phyloP scores from a whole-genome alignment of 1,140 invertebrate species.

The Bombus consobrinus region DNA sequence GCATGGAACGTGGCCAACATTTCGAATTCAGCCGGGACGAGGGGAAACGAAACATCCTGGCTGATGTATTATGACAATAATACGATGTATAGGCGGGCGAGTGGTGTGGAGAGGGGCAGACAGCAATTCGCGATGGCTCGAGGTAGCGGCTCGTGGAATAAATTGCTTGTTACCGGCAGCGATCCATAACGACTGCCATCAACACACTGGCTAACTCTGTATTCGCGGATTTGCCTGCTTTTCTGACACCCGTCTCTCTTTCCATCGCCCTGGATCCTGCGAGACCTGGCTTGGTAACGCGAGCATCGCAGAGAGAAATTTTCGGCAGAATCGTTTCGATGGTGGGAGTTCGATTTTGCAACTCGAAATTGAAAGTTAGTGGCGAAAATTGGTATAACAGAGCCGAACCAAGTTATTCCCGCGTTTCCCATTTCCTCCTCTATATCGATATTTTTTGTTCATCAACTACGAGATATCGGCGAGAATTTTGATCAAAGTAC shows the following conservation, averaged over 20 bases:
- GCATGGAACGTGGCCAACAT: conserved; percentile 9
- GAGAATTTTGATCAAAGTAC: too few relatives aligned
- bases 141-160: conserved; percentile 32
- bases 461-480: too few relatives aligned
- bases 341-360: neutral
- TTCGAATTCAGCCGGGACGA: neutral
- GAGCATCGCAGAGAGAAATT: neutral
- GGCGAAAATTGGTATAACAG: too few relatives aligned
- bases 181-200: conserved; percentile 33
- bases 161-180: conserved; percentile 35
- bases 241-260: neutral
- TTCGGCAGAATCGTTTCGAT: neutral
- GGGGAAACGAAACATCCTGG: neutral
- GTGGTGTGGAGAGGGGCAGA: neutral
- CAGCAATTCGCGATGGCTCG: conserved; percentile 28
- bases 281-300: neutral
- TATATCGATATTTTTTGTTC: too few relatives aligned
- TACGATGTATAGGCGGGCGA: conserved; percentile 8
- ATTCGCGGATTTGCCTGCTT: neutral
- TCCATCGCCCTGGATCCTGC: neutral
- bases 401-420: too few relatives aligned
- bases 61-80: conserved; percentile 37
- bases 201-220: conserved; percentile 8
- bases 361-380: neutral
- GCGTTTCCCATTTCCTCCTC: too few relatives aligned